A percentile compares a stretch with the other conserved stretches of the same genome.
Conservation (phyloP, 2,113 vertebrate species). For the Apaloderma vittatum region DNA sequence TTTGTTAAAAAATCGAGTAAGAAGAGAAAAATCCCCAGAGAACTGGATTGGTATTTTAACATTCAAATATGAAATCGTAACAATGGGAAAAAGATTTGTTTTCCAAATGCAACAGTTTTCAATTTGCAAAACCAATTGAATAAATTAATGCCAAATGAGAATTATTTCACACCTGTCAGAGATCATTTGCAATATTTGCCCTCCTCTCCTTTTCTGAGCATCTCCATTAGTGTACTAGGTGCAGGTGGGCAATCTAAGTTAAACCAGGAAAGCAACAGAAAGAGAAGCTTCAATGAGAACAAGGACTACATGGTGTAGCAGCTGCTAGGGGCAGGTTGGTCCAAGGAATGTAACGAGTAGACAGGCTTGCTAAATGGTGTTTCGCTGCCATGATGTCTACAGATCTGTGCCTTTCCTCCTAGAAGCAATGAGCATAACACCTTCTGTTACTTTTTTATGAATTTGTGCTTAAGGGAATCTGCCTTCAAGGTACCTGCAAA, state of each 20-base stretch:
- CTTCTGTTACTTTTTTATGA: not conserved
- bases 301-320: not conserved
- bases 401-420: not conserved
- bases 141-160: conserved; percentile 5
- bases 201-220: not conserved
- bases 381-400: not conserved
- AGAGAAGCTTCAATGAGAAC: not conserved
- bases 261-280: not conserved
- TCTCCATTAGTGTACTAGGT: not conserved
- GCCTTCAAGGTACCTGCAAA: not conserved
- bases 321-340: not conserved
- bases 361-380: not conserved
- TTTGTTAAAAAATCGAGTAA: not conserved
- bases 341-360: not conserved
- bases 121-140: not conserved
- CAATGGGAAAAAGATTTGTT: not conserved
- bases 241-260: not conserved
- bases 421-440: accelerated
- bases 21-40: not conserved
- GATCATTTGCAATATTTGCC: not conserved
- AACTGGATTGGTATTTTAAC: not conserved
- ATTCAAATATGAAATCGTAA: not conserved
- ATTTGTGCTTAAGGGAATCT: not conserved
- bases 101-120: not conserved
- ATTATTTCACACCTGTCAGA: conserved; percentile 12